Evolutionary conservation across 2,113 vertebrate species (phyloP), one percentile per base, ranked within the genome.

Genomic region (Siphamia tubifer): DNA sequence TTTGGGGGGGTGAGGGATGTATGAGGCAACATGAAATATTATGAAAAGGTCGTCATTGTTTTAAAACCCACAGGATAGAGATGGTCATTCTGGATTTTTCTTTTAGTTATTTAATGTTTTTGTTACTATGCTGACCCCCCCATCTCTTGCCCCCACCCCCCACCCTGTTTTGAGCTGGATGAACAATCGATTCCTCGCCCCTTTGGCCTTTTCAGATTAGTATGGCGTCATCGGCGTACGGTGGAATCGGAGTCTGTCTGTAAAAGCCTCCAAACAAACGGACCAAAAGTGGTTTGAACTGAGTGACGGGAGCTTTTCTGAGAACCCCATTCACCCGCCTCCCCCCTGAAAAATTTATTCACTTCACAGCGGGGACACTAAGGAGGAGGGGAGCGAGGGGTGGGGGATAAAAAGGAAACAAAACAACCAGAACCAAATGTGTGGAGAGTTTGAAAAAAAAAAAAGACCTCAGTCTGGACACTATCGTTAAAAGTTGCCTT

Each of bases 401-500:
- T n/a, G n/a, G 65, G n/a, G 19, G 12, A n/a, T n/a, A n/a, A n/a
- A 24, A 38, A 53, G 53, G n/a, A 75, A 13, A 16, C 53, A 53
- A 24, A 28, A 16, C 53, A 53, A 24, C 30, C 17, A 51, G 51
- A 79, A 74, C 48, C 79, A 83, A 86, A 77, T 70, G 69, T 79
- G 68, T 12, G 32, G 47, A 80, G 12, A 38, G 4, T n/a, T n/a
- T n/a, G n/a, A n/a, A n/a, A n/a, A n/a, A n/a, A n/a, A n/a, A 1
- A 38, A 21, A 43, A 40, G 19, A 20, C 58, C 73, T 81, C 70
- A 58, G 36, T 78, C 43, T 58, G 83, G 82, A 83, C 77, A 51
- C 23, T 75, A 82, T 85, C 43, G 51, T 86, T 91, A 82, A 88
- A 89, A 87, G 90, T 91, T 91, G 90, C 90, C 90, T 89, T 92